Base-by-base conservation (phyloP, 2,888 invertebrate genomes). In the Alloscopus bannaensis region DNA sequence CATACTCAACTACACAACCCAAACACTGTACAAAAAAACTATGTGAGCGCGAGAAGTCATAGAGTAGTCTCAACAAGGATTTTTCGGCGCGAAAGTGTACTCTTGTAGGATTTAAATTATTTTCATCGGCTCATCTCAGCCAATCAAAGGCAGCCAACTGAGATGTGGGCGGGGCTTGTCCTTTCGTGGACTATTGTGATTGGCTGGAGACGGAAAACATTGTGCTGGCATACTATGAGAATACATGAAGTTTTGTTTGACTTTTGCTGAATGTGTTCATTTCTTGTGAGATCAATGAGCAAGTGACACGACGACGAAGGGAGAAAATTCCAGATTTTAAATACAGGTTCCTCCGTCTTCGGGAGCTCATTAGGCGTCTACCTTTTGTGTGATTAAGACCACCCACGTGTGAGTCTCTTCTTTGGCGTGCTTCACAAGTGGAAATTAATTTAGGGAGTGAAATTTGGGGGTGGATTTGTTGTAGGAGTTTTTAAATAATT, bases 121-220 rank as follows among this genome's bases (percentile, higher is more conserved):
- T 70, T 70, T 64, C 45, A 65, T 77, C 77, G 70, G 65, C 77
- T 13, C 29, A 3, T 13, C n/a, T 57, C 22, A 26, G 3, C 80
- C 62, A 82, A 76, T 80, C 64, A 36, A 3, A 18, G 28, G 1
- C n/a, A 29, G 80, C 80, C 82, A 80, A 80, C 80, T 82, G 76
- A 68, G 76, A n/a, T 42, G 18, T 59, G 22, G 82, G 82, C 28
- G 77, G 80, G 26, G 77, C 72, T 16, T 20, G 28, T 50, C 6
- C 24, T 8, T 71, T 76, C 82, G 82, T 82, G 82, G 71, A 72
- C 50, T 28, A 50, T 69, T 82, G 60, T 40, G 75, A 73, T 77
- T 77, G 77, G 80, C 18, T 31, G 6, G 26, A 45, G 64, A 24
- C 29, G 69, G 77, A 77, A 77, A 70, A 77, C 70, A 60, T n/a